Base-by-base conservation (phyloP, 2,888 invertebrate species). In the Ametastegia equiseti region DNA sequence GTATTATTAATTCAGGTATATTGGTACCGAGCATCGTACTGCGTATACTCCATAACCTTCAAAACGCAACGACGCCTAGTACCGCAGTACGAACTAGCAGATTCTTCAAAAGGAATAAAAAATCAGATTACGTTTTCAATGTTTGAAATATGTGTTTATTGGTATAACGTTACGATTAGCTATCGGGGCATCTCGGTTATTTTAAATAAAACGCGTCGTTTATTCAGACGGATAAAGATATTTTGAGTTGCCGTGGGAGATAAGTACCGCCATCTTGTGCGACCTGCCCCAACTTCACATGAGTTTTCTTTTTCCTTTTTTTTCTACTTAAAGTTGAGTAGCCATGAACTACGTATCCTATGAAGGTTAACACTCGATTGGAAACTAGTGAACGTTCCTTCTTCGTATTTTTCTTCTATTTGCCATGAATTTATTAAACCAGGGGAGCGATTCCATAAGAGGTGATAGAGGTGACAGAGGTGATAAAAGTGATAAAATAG, bases 311-410 rank as follows among this genome's bases (percentile, higher is more conserved):
- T 11, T 11, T 19, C 54, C n/a, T n/a, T n/a, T n/a, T n/a, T n/a
- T n/a, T n/a, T n/a, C n/a, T n/a, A n/a, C n/a, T n/a, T n/a, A 36
- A 9, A 69, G 23, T 69, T 19, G 69, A 42, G 42, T 23, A 69
- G 42, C 42, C 69, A 69, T 69, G 69, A 69, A 69, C 69, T 69
- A 69, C 69, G 42, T 69, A 69, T 69, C n/a, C 11, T 19, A 69
- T 42, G 69, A 69, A 69, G 69, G 69, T 69, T 42, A 42, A 42
- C 11, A 69, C 69, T 67, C 67, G n/a, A 69, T 42, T 42, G 42
- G 39, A 69, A 69, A 42, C 69, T 67, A 42, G 69, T n/a, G 23
- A 69, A 39, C 23, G 36, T 36, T 67, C 69, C n/a, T 13, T 42
- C 7, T 42, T 69, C n/a, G 47, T 47, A 47, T 47, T 47, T 47